Evolutionary conservation across 2,113 vertebrate species (phyloP).

Genomic region (Semnopithecus entellus): DNA sequence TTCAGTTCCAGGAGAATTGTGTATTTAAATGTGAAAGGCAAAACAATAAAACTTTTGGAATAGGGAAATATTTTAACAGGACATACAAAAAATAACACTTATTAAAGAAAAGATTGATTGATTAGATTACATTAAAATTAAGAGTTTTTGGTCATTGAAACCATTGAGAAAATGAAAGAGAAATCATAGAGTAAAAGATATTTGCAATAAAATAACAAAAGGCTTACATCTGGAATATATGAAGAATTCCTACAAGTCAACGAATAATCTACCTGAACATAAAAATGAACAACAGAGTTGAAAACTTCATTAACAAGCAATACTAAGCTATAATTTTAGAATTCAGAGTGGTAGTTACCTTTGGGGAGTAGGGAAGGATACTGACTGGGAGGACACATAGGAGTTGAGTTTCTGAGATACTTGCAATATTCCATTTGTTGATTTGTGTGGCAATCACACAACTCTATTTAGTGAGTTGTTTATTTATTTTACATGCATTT

Average conservation of each 20-base stretch:
- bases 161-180: background rate
- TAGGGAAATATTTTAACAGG: background rate
- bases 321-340: background rate
- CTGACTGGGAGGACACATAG: background rate
- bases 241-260: background rate
- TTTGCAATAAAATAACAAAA: constrained; percentile 18
- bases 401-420: background rate
- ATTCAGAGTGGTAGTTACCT: background rate
- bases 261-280: background rate
- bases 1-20: background rate
- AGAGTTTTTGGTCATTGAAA: background rate
- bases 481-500: background rate
- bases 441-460: background rate
- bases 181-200: constrained; percentile 11
- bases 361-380: background rate
- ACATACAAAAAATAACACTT: background rate
- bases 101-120: background rate
- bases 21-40: background rate
- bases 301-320: background rate
- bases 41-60: background rate
- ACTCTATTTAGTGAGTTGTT: background rate
- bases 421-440: background rate
- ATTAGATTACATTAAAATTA: background rate
- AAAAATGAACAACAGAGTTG: constrained; percentile 14
- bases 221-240: background rate